These are phyloP conservation scores for Platyura marginata DNA, from an alignment of 1,140 invertebrate genomes.

Conservation along the genomic window DNA sequence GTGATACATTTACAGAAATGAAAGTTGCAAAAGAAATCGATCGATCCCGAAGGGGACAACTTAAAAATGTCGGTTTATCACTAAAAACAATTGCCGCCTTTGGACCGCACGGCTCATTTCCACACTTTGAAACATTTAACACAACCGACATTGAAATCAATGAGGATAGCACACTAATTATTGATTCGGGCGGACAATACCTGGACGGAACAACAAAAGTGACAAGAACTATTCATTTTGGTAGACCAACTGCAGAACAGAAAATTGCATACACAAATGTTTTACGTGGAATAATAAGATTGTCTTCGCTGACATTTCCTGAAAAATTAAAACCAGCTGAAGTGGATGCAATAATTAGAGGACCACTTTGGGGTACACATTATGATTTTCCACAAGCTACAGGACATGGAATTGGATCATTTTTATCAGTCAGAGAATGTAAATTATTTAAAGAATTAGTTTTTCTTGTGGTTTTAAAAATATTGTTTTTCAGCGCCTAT, in stretches of 20 bases:
- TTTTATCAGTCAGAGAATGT: constrained; percentile 71
- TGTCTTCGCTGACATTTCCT: constrained; percentile 48
- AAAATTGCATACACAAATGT: constrained; percentile 74
- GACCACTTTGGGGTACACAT: constrained; percentile 60
- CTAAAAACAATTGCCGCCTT: constrained; percentile 82
- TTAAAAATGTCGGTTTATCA: constrained; percentile 44
- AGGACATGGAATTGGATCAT: constrained; percentile 79
- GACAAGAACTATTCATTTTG: constrained; percentile 79
- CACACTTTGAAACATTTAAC: constrained; percentile 71
- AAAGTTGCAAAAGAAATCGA: constrained; percentile 44
- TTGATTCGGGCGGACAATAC: constrained; percentile 59
- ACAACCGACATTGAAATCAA: constrained; percentile 54
- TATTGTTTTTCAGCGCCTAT: constrained; percentile 46
- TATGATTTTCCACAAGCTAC: constrained; percentile 75
- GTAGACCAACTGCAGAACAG: constrained; percentile 53
- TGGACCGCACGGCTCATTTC: constrained; percentile 73
- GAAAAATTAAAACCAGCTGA: constrained; percentile 39
- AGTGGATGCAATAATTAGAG: constrained; percentile 55
- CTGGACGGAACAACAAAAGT: constrained; percentile 85
- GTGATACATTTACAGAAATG: constrained; percentile 43
- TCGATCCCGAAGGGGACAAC: constrained; percentile 45
- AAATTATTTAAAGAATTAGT: too few relatives aligned
- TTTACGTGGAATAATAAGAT: constrained; percentile 66
- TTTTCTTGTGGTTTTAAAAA: not conserved
- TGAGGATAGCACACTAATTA: constrained; percentile 41